Evolutionary conservation across 2,113 vertebrate species (phyloP).

Genomic region (Diphyllodes magnificus): DNA sequence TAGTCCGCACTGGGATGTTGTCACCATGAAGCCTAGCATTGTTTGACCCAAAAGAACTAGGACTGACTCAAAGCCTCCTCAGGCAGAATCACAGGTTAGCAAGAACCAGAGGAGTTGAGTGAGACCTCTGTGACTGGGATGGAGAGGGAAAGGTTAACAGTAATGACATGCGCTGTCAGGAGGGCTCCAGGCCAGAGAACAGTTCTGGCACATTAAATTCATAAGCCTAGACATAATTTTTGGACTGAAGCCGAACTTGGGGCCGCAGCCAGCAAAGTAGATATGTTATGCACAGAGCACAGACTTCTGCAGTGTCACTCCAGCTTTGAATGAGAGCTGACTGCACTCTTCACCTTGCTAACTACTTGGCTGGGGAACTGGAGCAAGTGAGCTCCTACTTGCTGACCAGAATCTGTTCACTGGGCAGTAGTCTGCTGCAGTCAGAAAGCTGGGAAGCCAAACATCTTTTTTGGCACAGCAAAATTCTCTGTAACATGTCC

Average conservation of each 20-base stretch:
- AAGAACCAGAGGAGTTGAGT: neutral
- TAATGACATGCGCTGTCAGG: neutral
- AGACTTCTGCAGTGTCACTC: neutral
- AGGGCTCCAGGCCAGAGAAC: neutral
- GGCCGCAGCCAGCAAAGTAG: neutral
- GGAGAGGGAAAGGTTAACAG: neutral
- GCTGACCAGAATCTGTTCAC: neutral
- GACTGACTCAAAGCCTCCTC: neutral
- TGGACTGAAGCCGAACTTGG: neutral
- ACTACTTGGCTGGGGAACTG: neutral
- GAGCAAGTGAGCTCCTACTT: neutral
- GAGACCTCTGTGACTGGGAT: neutral
- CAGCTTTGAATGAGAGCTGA: neutral
- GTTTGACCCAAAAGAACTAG: neutral
- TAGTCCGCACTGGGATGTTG: fast-evolving
- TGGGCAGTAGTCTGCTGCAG: fast-evolving
- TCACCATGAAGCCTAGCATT: neutral
- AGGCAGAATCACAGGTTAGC: neutral
- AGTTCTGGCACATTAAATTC: neutral
- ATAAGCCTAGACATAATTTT: neutral
- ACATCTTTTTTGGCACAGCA: neutral
- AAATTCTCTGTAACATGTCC: neutral
- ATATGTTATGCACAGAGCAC: neutral
- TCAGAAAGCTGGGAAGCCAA: neutral
- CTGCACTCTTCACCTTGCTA: neutral